Evolutionary conservation across 2,888 invertebrate genomes (phyloP).

Genomic region (Drosophila prostipennis): DNA sequence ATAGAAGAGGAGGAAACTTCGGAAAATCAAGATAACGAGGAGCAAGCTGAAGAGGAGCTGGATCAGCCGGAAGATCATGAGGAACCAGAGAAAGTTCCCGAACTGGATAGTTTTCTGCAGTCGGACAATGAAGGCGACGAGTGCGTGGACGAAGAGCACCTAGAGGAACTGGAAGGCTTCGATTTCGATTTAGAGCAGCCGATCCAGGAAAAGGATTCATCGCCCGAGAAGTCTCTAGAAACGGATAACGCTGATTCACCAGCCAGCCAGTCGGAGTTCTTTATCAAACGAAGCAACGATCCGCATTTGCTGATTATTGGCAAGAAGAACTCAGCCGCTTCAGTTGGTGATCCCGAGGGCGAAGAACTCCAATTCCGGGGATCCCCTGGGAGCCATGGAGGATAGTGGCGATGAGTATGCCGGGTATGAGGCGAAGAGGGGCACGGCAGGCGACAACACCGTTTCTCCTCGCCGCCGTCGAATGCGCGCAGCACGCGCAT

Average conservation of each 20-base stretch:
- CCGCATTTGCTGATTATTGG: constrained; percentile 57
- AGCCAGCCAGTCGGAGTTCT: constrained; percentile 51
- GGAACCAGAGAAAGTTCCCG: background rate
- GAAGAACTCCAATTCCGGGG: background rate
- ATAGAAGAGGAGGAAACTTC: background rate
- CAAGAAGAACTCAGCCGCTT: constrained; percentile 31
- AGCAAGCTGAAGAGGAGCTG: background rate
- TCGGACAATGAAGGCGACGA: constrained; percentile 26
- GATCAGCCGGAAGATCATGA: background rate
- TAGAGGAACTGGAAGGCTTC: constrained; percentile 17
- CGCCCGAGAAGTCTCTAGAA: background rate
- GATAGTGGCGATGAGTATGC: constrained; percentile 41
- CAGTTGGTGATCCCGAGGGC: constrained; percentile 1
- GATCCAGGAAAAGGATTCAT: background rate
- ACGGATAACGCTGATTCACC: background rate
- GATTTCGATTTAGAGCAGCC: background rate
- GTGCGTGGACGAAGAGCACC: constrained; percentile 3
- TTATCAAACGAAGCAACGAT: constrained; percentile 54
- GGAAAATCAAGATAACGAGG: constrained; percentile 10
- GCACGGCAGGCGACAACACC: background rate
- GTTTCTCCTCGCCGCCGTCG: constrained; percentile 35
- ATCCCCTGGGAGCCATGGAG: constrained; percentile 31
- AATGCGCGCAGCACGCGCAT: constrained; percentile 23
- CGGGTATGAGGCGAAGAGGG: background rate
- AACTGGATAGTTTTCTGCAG: constrained; percentile 4